These are phyloP conservation scores for Muscicapa comitata DNA, from an alignment of 2,797 vertebrate genomes.

Conservation along the genomic window DNA sequence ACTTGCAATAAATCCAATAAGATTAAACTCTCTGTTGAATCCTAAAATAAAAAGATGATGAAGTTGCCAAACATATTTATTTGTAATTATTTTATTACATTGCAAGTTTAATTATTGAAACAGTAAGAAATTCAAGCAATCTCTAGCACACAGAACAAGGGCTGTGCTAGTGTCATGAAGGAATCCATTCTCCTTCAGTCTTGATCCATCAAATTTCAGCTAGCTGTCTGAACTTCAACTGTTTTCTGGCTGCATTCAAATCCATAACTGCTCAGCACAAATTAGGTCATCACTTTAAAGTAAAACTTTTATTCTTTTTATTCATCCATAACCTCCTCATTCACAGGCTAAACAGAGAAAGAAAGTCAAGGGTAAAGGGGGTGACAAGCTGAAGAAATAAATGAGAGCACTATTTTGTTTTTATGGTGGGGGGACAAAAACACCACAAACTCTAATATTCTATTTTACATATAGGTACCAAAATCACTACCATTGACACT, in stretches of 20 bases:
- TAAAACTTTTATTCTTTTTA: background rate
- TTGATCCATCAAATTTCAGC: background rate
- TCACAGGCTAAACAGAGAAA: background rate
- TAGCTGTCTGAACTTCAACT: background rate
- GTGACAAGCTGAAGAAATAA: background rate
- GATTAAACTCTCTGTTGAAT: background rate
- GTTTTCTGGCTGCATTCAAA: background rate
- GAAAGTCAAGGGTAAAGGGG: background rate
- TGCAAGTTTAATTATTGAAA: background rate
- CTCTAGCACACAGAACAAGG: background rate
- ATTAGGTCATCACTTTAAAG: background rate
- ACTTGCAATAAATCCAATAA: conserved; percentile 36
- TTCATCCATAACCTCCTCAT: background rate
- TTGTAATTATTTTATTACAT: background rate
- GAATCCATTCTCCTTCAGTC: background rate
- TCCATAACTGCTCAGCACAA: background rate
- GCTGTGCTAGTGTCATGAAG: background rate
- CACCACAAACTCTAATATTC: rapidly evolving
- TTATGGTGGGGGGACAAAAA: rapidly evolving
- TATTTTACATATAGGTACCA: background rate
- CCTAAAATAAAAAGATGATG: conserved; percentile 19
- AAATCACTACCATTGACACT: rapidly evolving
- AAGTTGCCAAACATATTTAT: background rate
- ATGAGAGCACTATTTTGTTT: background rate
- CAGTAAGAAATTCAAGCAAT: background rate